phyloP scores from a whole-genome alignment of 2,113 vertebrate species.

The Todiramphus saurophagus region DNA sequence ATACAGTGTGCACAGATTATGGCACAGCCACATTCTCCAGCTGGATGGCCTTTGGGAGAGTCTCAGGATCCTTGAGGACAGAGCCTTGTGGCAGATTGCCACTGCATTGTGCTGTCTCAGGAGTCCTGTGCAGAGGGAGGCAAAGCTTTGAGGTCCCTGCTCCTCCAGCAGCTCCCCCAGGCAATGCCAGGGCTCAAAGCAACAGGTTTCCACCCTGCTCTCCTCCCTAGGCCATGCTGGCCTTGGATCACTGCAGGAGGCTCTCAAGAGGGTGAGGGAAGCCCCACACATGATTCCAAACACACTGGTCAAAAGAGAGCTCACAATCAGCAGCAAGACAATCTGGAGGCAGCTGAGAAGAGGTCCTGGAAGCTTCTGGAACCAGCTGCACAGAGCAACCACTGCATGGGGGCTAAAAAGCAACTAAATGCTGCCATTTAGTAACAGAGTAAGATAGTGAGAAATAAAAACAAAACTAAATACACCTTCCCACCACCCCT shows the following conservation, averaged over 20 bases:
- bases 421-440: background rate
- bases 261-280: background rate
- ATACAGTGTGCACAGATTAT: background rate
- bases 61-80: background rate
- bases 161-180: background rate
- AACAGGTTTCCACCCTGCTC: background rate
- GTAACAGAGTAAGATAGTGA: background rate
- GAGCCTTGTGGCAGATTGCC: background rate
- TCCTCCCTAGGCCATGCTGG: background rate
- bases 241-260: background rate
- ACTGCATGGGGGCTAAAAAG: rapidly evolving
- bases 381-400: rapidly evolving
- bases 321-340: background rate
- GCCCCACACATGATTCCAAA: background rate
- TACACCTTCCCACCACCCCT: background rate
- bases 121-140: background rate
- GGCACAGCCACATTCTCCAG: rapidly evolving
- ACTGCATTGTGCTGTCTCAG: no score
- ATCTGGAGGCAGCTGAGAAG: background rate
- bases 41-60: rapidly evolving
- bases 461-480: background rate
- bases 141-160: background rate
- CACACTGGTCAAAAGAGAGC: background rate
- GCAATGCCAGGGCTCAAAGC: background rate
- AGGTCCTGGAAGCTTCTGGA: background rate